Conservation (phyloP, 1,140 invertebrate species). For the Macrobrachium nipponense region DNA sequence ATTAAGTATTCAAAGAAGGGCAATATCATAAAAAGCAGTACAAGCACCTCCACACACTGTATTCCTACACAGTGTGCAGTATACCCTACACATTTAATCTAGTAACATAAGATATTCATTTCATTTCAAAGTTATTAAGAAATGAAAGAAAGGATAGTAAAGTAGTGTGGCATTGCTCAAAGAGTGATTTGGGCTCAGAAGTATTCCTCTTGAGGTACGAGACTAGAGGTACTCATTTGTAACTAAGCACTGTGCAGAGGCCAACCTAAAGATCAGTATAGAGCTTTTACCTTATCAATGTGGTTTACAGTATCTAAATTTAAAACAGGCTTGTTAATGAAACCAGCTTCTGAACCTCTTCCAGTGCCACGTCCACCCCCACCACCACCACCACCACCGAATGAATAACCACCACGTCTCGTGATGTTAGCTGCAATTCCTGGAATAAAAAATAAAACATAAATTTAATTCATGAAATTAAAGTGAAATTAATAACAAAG, state of each 20-base stretch:
- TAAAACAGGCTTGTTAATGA: conserved; percentile 45
- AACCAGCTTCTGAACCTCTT: conserved; percentile 32
- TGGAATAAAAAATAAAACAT: not conserved
- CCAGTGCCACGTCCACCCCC: conserved; percentile 39
- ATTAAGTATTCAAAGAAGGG: no score
- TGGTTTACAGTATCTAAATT: conserved; percentile 49
- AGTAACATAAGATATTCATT: no score
- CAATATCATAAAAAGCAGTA: no score
- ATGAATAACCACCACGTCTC: conserved; percentile 24
- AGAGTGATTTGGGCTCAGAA: no score
- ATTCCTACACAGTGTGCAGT: no score
- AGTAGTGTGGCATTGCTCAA: no score
- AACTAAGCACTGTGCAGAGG: not conserved
- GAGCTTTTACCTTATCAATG: conserved; percentile 46
- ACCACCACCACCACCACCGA: conserved; percentile 24
- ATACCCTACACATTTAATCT: no score
- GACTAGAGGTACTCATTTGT: not conserved
- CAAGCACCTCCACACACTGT: no score
- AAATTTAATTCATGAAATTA: not conserved
- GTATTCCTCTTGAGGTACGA: no score
- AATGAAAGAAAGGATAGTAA: no score
- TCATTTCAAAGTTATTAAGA: no score
- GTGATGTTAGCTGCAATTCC: conserved; percentile 34
- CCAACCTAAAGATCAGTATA: not conserved
- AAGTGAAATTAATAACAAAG: not conserved